Base-by-base conservation (phyloP, 2,888 invertebrate species). In the Copidosoma aretas region DNA sequence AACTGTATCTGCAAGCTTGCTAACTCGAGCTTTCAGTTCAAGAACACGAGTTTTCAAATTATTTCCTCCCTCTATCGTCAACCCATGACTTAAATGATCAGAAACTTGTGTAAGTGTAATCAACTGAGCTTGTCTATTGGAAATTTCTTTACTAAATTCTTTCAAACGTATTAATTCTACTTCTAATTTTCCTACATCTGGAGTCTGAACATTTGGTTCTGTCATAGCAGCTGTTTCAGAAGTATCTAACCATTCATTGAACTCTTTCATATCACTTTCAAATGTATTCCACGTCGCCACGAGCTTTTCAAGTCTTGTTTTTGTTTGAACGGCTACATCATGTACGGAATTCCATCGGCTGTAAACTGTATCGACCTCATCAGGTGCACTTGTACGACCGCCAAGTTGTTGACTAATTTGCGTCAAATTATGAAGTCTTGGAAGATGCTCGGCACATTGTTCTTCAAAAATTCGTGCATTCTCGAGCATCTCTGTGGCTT, bases 301-400 rank as follows among this genome's bases (percentile, higher is more conserved):
- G 1, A 95, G 85, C 82, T 91, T 92, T 66, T 94, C 93, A 64
- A 93, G 82, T 84, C 92, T 93, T 54, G 88, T 89, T 64, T 90
- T 90, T 85, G 93, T 91, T 81, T 95, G 93, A 60, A 89, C 88
- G 0, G 93, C 91, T 70, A 90, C 88, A 75, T 93, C 91, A 75
- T 93, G 91, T n/a, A 95, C 90, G 0, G 91, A 89, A n/a, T 91
- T 89, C 91, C 94, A 95, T 70, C 93, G 88, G 10, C 92, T 92
- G 77, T 92, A 91, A 73, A 94, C 89, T 2, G 92, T 90, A 78
- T 95, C 94, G 54, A 94, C 89, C 85, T 94, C 94, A 82, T 94
- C 93, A 10, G 92, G 91, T 49, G 92, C 91, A 77, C 89, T 90
- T 24, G 91, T 90, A 85, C 90, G 91, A 59, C 91, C 90, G 22